Percentiles rank a stretch among this genome's conserved stretches.
phyloP scores from a whole-genome alignment of 1,140 invertebrate genomes.

The Berghia stephanieae region DNA sequence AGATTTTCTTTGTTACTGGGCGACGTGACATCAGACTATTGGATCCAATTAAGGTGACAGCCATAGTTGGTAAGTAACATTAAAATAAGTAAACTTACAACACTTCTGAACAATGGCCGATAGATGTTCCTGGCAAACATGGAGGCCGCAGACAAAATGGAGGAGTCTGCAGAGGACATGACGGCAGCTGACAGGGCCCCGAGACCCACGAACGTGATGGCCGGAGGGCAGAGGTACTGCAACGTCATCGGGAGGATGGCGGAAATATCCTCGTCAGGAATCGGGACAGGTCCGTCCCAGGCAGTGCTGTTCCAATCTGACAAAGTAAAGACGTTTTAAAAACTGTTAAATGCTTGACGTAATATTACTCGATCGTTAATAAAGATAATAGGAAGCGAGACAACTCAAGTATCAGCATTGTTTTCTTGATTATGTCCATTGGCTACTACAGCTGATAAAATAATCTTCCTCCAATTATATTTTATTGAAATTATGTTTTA shows the following conservation, averaged over 20 bases:
- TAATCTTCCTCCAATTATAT: too few species aligned
- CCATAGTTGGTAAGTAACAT: neutral
- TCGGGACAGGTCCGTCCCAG: slow-evolving; percentile 76
- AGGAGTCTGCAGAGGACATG: slow-evolving; percentile 98
- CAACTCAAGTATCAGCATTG: too few species aligned
- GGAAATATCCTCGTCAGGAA: slow-evolving; percentile 80
- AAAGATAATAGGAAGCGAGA: too few species aligned
- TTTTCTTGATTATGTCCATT: too few species aligned
- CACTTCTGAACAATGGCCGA: slow-evolving; percentile 93
- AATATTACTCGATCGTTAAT: too few species aligned
- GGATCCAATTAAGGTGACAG: neutral
- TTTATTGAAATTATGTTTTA: too few species aligned
- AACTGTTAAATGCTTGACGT: too few species aligned
- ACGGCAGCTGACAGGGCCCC: slow-evolving; percentile 98
- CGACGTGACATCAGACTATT: too few species aligned
- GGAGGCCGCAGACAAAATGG: slow-evolving; percentile 93
- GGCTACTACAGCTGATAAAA: too few species aligned
- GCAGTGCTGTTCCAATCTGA: slow-evolving; percentile 93
- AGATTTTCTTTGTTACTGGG: too few species aligned
- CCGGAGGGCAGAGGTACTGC: slow-evolving; percentile 90
- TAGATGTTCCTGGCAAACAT: slow-evolving; percentile 99
- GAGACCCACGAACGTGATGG: slow-evolving; percentile 94
- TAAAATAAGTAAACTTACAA: slow-evolving; percentile 70
- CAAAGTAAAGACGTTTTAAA: too few species aligned
- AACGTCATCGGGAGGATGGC: slow-evolving; percentile 97